Evolutionary conservation across 2,888 invertebrate species (phyloP).

Genomic region (Spialia ferax): DNA sequence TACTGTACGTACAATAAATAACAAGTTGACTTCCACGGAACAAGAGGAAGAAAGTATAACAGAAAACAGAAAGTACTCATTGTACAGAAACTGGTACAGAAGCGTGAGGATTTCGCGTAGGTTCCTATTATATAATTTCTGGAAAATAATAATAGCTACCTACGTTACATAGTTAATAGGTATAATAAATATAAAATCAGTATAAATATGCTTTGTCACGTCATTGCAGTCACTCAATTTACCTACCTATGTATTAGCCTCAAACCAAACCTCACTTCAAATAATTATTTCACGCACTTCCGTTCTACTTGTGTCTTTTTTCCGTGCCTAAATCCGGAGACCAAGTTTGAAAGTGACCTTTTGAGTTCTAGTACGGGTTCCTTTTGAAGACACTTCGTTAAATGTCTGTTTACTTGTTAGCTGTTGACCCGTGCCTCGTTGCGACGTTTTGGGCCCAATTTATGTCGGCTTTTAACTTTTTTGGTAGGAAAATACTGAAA

Average conservation of each 20-base stretch:
- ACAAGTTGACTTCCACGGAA: no score
- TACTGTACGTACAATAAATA: no score
- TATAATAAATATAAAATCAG: no score
- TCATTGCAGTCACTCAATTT: neutral
- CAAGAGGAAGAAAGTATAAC: no score
- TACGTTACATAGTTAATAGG: no score
- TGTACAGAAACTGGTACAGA: no score
- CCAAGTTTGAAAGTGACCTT: slow-evolving; percentile 20
- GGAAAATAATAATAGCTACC: no score
- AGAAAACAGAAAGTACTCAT: no score
- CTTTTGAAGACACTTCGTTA: slow-evolving; percentile 33
- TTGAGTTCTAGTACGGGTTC: slow-evolving; percentile 22
- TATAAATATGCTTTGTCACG: no score
- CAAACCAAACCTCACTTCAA: neutral
- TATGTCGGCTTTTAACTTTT: slow-evolving; percentile 15
- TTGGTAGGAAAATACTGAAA: neutral
- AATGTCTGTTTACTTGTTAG: slow-evolving; percentile 33
- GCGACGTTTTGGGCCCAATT: slow-evolving; percentile 31
- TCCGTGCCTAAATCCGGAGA: slow-evolving; percentile 6
- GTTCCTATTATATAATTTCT: no score
- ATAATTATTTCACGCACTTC: neutral
- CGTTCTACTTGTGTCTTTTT: neutral
- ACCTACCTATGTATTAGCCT: no score
- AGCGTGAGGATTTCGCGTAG: no score
- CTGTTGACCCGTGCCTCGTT: slow-evolving; percentile 34